Conservation (phyloP, 2,888 invertebrate species). For the Tachina grossa region DNA sequence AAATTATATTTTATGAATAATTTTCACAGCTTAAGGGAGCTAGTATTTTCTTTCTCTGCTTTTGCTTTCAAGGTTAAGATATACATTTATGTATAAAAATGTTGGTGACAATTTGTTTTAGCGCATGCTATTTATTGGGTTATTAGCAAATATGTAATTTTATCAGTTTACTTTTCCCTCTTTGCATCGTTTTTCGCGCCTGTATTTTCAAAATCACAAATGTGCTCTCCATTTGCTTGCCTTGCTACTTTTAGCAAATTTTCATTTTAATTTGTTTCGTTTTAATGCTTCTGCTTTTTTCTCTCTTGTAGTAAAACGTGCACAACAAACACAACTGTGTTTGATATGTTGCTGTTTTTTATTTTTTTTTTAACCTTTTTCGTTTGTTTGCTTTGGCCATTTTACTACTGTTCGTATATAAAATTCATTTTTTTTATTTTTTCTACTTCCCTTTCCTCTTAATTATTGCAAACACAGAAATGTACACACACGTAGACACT, state of each 20-base stretch:
- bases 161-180: background rate
- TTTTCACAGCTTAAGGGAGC: background rate
- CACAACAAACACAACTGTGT: constrained; percentile 28
- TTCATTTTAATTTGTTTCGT: constrained; percentile 38
- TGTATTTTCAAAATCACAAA: constrained; percentile 64
- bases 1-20: background rate
- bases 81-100: constrained; percentile 14
- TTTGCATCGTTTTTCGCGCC: constrained; percentile 61
- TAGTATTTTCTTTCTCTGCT: background rate
- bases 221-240: constrained; percentile 6
- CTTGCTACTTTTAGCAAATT: background rate
- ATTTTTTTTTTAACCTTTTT: constrained; percentile 6
- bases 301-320: constrained; percentile 63
- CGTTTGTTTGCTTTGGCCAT: background rate
- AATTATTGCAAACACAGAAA: background rate
- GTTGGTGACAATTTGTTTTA: background rate
- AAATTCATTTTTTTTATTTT: background rate
- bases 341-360: constrained; percentile 11
- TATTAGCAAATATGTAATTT: constrained; percentile 36
- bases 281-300: constrained; percentile 23
- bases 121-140: constrained; percentile 60
- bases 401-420: constrained; percentile 32
- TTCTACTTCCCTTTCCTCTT: background rate
- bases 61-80: constrained; percentile 63
- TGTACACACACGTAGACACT: background rate